A percentile compares a stretch with the other conserved stretches of the same genome.
Evolutionary conservation across 2,888 invertebrate genomes (phyloP).

Genomic region (Sussaba pulchella): DNA sequence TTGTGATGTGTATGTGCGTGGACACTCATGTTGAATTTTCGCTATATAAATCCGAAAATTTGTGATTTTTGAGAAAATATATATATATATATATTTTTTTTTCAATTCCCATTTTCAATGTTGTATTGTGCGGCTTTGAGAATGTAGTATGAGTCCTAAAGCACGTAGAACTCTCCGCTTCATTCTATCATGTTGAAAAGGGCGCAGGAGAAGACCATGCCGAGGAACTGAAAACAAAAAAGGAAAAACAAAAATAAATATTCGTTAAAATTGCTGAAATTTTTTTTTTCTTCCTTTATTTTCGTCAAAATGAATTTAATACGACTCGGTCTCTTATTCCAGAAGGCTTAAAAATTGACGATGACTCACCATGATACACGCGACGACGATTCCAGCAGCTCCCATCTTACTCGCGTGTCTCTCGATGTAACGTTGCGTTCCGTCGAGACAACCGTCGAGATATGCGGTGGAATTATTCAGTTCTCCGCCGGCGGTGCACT

Average conservation of each 20-base stretch:
- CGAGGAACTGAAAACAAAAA: slow-evolving; percentile 90
- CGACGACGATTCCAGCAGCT: slow-evolving; percentile 92
- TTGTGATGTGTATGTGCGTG: not conserved
- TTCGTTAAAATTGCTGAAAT: too few relatives aligned
- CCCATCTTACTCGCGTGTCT: slow-evolving; percentile 93
- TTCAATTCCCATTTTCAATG: not conserved
- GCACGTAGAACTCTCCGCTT: slow-evolving; percentile 68
- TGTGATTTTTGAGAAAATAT: not conserved
- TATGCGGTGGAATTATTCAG: slow-evolving; percentile 88
- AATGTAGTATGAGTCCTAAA: slow-evolving; percentile 36
- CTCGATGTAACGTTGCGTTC: slow-evolving; percentile 89
- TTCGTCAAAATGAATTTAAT: too few relatives aligned
- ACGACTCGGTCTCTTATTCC: too few relatives aligned
- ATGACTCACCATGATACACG: slow-evolving; percentile 91
- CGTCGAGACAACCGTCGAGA: slow-evolving; percentile 91
- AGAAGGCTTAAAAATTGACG: too few relatives aligned
- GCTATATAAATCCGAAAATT: not conserved
- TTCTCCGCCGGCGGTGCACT: slow-evolving; percentile 77
- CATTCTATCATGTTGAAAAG: slow-evolving; percentile 93
- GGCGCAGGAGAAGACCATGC: slow-evolving; percentile 93
- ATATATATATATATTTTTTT: not conserved
- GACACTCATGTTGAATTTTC: too few relatives aligned
- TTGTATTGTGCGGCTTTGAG: slow-evolving; percentile 28
- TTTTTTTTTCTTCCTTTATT: too few relatives aligned
- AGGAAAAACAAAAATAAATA: slow-evolving; percentile 62